phyloP scores from a whole-genome alignment of 1,140 invertebrate species.

The Scaptodrosophila lebanonensis region DNA sequence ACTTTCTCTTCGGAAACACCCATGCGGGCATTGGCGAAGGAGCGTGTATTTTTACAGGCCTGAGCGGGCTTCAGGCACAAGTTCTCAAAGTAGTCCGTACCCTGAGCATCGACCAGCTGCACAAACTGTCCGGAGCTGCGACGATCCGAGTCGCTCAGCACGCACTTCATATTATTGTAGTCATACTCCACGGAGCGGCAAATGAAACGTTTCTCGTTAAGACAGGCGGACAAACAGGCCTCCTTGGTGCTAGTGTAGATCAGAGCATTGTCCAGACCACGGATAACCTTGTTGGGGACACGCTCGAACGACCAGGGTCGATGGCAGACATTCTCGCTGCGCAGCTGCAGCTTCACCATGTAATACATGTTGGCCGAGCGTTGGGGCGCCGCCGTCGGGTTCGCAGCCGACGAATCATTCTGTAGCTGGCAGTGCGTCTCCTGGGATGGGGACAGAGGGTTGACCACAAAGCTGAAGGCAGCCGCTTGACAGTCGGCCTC shows the following conservation, averaged over 20 bases:
- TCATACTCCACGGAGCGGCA: slow-evolving; percentile 96
- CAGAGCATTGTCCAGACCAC: slow-evolving; percentile 91
- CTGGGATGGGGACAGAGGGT: slow-evolving; percentile 92
- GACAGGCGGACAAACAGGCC: slow-evolving; percentile 92
- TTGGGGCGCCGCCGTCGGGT: slow-evolving; percentile 88
- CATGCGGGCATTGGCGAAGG: slow-evolving; percentile 88
- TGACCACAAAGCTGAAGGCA: slow-evolving; percentile 93
- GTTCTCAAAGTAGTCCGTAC: slow-evolving; percentile 97
- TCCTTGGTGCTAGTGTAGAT: slow-evolving; percentile 96
- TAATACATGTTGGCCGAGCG: slow-evolving; percentile 94
- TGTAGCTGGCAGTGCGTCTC: slow-evolving; percentile 94
- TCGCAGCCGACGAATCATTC: slow-evolving; percentile 93
- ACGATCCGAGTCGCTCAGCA: slow-evolving; percentile 91
- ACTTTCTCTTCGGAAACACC: slow-evolving; percentile 93
- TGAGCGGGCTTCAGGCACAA: slow-evolving; percentile 92
- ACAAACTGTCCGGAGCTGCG: slow-evolving; percentile 89
- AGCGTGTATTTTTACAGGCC: slow-evolving; percentile 87
- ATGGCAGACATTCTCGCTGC: slow-evolving; percentile 93
- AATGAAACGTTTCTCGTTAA: slow-evolving; percentile 94
- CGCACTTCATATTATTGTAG: slow-evolving; percentile 93
- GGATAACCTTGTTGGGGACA: slow-evolving; percentile 93
- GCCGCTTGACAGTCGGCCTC: slow-evolving; percentile 93
- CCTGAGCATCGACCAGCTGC: slow-evolving; percentile 91
- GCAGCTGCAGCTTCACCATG: slow-evolving; percentile 94
- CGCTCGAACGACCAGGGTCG: slow-evolving; percentile 95